These are phyloP conservation scores for Leptura quadrifasciata DNA, from an alignment of 2,888 invertebrate genomes.

Conservation along the genomic window DNA sequence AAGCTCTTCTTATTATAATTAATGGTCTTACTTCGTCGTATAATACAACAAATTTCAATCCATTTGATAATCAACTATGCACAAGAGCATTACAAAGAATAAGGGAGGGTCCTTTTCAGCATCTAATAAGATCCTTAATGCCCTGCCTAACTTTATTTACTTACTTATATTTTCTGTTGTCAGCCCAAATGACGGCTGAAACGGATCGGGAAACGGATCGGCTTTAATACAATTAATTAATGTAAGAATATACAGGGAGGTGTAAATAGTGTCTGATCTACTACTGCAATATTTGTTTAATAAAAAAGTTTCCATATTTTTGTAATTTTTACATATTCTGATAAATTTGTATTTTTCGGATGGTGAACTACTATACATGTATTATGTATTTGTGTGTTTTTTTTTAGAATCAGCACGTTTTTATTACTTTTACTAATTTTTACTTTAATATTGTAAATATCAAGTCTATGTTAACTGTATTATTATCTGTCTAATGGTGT, in stretches of 20 bases:
- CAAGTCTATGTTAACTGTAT: too few relatives aligned
- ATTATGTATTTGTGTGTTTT: too few relatives aligned
- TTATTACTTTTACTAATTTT: too few relatives aligned
- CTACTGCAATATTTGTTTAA: too few relatives aligned
- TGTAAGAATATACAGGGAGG: neutral
- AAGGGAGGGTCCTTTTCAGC: neutral
- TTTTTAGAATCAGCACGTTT: too few relatives aligned
- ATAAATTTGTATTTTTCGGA: too few relatives aligned
- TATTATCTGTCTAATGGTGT: too few relatives aligned
- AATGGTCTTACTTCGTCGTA: neutral
- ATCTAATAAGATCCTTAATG: neutral
- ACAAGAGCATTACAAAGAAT: neutral
- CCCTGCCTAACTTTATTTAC: neutral
- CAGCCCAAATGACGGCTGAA: neutral
- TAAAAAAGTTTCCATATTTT: too few relatives aligned
- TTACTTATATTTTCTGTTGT: slow-evolving; percentile 7
- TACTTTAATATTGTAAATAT: too few relatives aligned
- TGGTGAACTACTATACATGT: too few relatives aligned
- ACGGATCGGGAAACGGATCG: neutral
- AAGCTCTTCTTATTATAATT: neutral
- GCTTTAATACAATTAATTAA: neutral
- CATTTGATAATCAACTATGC: neutral
- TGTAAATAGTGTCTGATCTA: too few relatives aligned
- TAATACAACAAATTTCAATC: neutral
- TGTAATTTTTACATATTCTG: too few relatives aligned